These are phyloP conservation scores for Aproaerema taeniolella DNA, from an alignment of 2,888 invertebrate genomes.

Conservation along the genomic window DNA sequence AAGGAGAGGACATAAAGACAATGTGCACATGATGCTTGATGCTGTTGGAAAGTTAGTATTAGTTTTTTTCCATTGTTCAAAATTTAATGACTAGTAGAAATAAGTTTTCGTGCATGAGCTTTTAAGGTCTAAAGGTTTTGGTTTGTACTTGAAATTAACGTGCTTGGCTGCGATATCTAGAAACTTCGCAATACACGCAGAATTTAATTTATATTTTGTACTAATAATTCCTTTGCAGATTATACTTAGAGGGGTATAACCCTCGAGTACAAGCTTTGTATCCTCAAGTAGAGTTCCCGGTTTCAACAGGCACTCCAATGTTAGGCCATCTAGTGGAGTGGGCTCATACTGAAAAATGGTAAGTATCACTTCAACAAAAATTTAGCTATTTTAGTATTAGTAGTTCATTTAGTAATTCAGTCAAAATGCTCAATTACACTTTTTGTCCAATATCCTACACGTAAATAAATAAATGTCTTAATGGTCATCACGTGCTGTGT, in stretches of 20 bases:
- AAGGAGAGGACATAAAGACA: constrained; percentile 81
- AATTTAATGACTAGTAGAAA: too few relatives aligned
- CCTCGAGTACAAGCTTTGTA: constrained; percentile 84
- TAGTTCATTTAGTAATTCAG: background rate
- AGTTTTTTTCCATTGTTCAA: too few relatives aligned
- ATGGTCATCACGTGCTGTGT: too few relatives aligned
- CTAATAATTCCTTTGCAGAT: constrained; percentile 65
- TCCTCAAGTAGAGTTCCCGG: constrained; percentile 86
- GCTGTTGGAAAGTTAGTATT: constrained; percentile 79
- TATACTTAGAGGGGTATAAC: constrained; percentile 86
- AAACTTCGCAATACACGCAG: too few relatives aligned
- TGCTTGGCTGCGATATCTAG: too few relatives aligned
- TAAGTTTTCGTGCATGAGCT: too few relatives aligned
- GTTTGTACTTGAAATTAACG: too few relatives aligned
- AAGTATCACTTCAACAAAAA: constrained; percentile 16
- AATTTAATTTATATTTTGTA: too few relatives aligned
- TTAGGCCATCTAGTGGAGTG: constrained; percentile 89
- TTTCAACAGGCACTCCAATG: constrained; percentile 89
- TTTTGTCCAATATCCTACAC: too few relatives aligned
- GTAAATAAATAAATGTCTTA: too few relatives aligned
- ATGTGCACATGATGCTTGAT: constrained; percentile 70
- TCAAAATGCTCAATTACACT: background rate
- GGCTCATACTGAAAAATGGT: constrained; percentile 87
- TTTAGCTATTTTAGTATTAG: background rate
- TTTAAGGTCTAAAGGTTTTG: too few relatives aligned